Evolutionary conservation across 2,888 invertebrate species (phyloP).

Genomic region (Beris chalybata): DNA sequence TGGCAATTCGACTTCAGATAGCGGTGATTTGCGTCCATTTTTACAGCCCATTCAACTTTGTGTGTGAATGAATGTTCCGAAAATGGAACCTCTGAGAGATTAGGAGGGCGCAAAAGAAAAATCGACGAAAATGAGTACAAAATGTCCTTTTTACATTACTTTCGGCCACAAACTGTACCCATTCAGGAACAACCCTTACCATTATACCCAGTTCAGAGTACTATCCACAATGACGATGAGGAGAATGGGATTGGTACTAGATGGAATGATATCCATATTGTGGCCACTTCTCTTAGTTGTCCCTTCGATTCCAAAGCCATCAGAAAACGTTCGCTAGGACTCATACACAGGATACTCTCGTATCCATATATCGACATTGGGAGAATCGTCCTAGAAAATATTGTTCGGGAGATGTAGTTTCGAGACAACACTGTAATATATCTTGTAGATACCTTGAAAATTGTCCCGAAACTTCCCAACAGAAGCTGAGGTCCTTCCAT

Average conservation of each 20-base stretch:
- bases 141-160: background rate
- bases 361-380: background rate
- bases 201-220: too few relatives aligned
- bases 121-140: background rate
- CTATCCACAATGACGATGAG: too few relatives aligned
- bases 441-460: slow-evolving; percentile 38
- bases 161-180: background rate
- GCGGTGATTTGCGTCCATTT: slow-evolving; percentile 41
- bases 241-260: too few relatives aligned
- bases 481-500: background rate
- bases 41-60: slow-evolving; percentile 32
- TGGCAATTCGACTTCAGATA: slow-evolving; percentile 39
- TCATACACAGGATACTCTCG: background rate
- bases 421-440: slow-evolving; percentile 31
- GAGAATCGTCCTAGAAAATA: slow-evolving; percentile 29
- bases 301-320: slow-evolving; percentile 26
- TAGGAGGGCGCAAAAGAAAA: background rate
- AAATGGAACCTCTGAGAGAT: background rate
- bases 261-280: too few relatives aligned
- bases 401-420: slow-evolving; percentile 32
- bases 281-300: background rate
- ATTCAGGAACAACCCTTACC: too few relatives aligned
- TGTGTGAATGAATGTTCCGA: slow-evolving; percentile 31
- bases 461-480: slow-evolving; percentile 3
- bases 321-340: slow-evolving; percentile 1